Evolutionary conservation across 2,113 vertebrate species (phyloP).

Genomic region (Sapajus apella): DNA sequence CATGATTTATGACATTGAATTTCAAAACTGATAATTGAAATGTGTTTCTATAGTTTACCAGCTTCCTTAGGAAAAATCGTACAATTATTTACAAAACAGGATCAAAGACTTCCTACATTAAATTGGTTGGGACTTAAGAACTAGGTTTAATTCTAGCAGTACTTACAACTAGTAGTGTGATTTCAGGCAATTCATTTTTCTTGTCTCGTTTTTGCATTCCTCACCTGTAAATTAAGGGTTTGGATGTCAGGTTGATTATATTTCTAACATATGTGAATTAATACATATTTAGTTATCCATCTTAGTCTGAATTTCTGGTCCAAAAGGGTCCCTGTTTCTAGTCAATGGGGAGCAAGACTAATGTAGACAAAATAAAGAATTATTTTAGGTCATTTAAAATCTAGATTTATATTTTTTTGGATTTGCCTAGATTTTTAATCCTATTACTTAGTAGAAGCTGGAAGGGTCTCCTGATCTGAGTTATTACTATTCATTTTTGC

Average conservation of each 20-base stretch:
- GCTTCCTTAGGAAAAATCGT: not conserved
- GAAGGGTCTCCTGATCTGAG: not conserved
- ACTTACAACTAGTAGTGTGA: not conserved
- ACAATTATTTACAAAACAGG: not conserved
- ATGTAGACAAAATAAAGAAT: not conserved
- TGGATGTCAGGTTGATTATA: not conserved
- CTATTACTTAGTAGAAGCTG: conserved; percentile 7
- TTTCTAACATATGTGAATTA: not conserved
- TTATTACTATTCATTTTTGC: not conserved
- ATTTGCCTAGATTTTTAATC: conserved; percentile 30
- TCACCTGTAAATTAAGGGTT: not conserved
- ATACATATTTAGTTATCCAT: not conserved
- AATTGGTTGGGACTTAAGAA: not conserved
- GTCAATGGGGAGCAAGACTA: not conserved
- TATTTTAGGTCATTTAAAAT: not conserved
- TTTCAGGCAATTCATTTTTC: not conserved
- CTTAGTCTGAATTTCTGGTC: not conserved
- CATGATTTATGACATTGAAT: not conserved
- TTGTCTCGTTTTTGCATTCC: not conserved
- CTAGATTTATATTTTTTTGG: not conserved
- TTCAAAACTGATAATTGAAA: not conserved
- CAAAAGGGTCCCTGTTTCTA: not conserved
- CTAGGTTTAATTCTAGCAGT: not conserved
- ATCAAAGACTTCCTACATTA: not conserved
- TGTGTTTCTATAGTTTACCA: not conserved